These are phyloP conservation scores for Sitobion miscanthi DNA, from an alignment of 1,140 invertebrate species.

Conservation along the genomic window DNA sequence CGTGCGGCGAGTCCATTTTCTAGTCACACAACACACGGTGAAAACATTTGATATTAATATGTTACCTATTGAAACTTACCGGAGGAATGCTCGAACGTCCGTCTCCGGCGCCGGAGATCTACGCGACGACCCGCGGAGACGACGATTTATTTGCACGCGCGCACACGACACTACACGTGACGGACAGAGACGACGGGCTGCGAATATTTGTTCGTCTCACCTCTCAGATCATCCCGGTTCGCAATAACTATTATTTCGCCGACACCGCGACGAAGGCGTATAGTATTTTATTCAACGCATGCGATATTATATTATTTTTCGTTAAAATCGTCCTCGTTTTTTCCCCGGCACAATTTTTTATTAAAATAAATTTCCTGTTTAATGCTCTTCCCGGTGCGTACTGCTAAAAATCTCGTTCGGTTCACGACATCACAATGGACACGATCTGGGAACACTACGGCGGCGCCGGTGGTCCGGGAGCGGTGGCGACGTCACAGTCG, in stretches of 20 bases:
- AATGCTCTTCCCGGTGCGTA: neutral
- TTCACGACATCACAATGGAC: slow-evolving; percentile 37
- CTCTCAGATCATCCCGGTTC: neutral
- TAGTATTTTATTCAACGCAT: neutral
- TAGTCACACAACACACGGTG: neutral
- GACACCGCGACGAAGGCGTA: neutral
- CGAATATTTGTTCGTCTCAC: neutral
- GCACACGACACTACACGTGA: slow-evolving; percentile 9
- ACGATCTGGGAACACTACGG: slow-evolving; percentile 53
- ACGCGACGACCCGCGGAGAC: neutral
- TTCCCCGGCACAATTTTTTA: neutral
- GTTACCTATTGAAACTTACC: neutral
- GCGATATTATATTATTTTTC: neutral
- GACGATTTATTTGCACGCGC: neutral
- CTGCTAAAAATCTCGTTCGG: neutral
- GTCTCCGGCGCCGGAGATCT: neutral
- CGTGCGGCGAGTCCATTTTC: neutral
- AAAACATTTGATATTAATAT: neutral
- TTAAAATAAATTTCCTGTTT: too few relatives aligned
- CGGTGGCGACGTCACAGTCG: slow-evolving; percentile 24
- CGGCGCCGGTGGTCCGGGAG: neutral
- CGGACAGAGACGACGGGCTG: neutral
- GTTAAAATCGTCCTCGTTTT: neutral
- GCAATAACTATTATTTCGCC: neutral
- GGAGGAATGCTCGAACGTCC: neutral